These are phyloP conservation scores for Sarcophilus harrisii DNA, from an alignment of 2,797 vertebrate genomes.

Conservation along the genomic window DNA sequence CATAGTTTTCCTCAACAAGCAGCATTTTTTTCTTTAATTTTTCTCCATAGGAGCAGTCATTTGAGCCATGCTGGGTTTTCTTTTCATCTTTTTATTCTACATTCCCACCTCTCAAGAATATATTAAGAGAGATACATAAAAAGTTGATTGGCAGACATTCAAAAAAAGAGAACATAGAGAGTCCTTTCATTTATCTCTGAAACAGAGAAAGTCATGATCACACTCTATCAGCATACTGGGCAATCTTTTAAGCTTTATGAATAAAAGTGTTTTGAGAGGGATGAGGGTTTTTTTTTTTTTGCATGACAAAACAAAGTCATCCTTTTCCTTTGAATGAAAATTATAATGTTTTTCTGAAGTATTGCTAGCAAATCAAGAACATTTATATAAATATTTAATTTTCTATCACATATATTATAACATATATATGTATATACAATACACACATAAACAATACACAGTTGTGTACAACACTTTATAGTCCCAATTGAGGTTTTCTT, in stretches of 20 bases:
- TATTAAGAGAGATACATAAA: slow-evolving; percentile 59
- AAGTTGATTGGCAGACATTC: slow-evolving; percentile 62
- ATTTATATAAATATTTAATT: slow-evolving; percentile 29
- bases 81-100: slow-evolving; percentile 38
- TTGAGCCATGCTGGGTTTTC: slow-evolving; percentile 37
- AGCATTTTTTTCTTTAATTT: not conserved
- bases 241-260: slow-evolving; percentile 67
- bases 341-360: slow-evolving; percentile 42
- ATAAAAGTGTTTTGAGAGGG: slow-evolving; percentile 69
- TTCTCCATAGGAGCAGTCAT: slow-evolving; percentile 24
- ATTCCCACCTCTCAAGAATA: slow-evolving; percentile 54
- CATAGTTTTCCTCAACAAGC: not conserved
- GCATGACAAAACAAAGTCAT: slow-evolving; percentile 58
- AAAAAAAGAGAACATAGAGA: slow-evolving; percentile 70
- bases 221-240: slow-evolving; percentile 75
- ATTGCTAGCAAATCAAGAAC: slow-evolving; percentile 47
- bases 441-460: no score
- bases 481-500: not conserved
- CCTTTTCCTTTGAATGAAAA: slow-evolving; percentile 59
- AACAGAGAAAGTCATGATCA: slow-evolving; percentile 74
- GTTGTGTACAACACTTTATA: no score
- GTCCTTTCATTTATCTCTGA: slow-evolving; percentile 54
- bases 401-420: not conserved
- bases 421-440: not conserved
- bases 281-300: slow-evolving; percentile 63